Conservation (phyloP, 2,113 vertebrate genomes). For the Hyaena hyaena region DNA sequence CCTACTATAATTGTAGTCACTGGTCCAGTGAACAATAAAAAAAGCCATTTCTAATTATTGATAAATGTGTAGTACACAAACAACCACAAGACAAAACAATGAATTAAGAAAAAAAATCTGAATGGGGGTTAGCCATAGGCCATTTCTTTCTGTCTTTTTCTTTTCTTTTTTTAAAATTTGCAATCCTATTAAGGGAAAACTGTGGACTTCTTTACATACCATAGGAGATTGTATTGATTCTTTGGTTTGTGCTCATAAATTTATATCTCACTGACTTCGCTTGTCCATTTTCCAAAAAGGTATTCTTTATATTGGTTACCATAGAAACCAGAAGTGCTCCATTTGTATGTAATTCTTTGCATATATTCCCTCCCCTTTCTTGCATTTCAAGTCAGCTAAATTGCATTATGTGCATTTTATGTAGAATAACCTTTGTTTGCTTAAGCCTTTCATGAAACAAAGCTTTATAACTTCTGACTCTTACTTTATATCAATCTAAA, state of each 20-base stretch:
- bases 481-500: constrained; percentile 12
- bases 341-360: constrained; percentile 57
- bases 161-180: neutral
- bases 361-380: constrained; percentile 35
- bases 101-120: constrained; percentile 15
- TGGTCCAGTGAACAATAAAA: neutral
- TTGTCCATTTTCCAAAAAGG: constrained; percentile 71
- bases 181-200: neutral
- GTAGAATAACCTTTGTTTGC: constrained; percentile 51
- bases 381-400: constrained; percentile 70
- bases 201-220: constrained; percentile 47
- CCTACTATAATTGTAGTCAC: neutral
- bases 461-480: constrained; percentile 16
- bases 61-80: neutral
- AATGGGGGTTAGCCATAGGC: neutral
- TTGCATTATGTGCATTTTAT: constrained; percentile 57
- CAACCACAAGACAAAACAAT: neutral
- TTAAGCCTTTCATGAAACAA: constrained; percentile 48
- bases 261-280: constrained; percentile 75
- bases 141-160: neutral
- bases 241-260: constrained; percentile 69
- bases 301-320: constrained; percentile 79
- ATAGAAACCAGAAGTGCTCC: constrained; percentile 79
- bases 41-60: constrained; percentile 32
- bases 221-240: neutral